phyloP scores from a whole-genome alignment of 64 coral and sea anemone species.

The Stichodactyla mertensii region DNA sequence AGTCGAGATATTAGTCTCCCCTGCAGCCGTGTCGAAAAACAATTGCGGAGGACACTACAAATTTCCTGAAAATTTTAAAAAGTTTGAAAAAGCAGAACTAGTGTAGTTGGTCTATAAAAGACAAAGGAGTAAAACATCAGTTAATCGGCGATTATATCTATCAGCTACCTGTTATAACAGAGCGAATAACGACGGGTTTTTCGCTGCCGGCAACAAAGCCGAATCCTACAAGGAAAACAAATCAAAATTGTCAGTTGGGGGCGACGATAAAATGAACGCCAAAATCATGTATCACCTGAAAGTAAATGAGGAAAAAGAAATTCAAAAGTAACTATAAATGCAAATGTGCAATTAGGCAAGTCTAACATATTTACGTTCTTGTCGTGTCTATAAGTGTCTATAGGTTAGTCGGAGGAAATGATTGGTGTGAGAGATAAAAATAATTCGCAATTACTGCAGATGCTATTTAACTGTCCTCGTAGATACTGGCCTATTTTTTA shows the following conservation, averaged over 20 bases:
- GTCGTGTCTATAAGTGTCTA: not conserved
- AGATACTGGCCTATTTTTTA: not conserved
- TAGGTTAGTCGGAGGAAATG: constrained; percentile 1
- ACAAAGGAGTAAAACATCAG: not conserved
- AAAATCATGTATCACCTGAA: not conserved
- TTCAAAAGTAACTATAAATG: not conserved
- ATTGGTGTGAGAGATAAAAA: not conserved
- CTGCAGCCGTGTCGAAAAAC: too few relatives aligned
- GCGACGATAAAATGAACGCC: not conserved
- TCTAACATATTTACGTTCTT: not conserved
- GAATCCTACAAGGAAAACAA: constrained; percentile 58
- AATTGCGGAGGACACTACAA: too few relatives aligned
- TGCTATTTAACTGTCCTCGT: not conserved
- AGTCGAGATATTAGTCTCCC: too few relatives aligned
- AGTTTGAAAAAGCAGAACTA: too few relatives aligned
- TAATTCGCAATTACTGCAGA: not conserved
- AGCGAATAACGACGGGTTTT: constrained; percentile 93
- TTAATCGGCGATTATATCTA: not conserved
- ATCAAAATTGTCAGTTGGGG: not conserved
- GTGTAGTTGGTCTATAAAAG: not conserved
- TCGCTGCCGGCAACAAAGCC: constrained; percentile 99
- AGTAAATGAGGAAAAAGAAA: not conserved
- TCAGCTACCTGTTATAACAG: constrained; percentile 74
- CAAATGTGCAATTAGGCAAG: not conserved
- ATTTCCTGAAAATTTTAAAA: too few relatives aligned